Percentiles rank a stretch among this genome's conserved stretches.
Evolutionary conservation across 2,797 vertebrate genomes (phyloP).

Genomic region (Bradypodion pumilum): DNA sequence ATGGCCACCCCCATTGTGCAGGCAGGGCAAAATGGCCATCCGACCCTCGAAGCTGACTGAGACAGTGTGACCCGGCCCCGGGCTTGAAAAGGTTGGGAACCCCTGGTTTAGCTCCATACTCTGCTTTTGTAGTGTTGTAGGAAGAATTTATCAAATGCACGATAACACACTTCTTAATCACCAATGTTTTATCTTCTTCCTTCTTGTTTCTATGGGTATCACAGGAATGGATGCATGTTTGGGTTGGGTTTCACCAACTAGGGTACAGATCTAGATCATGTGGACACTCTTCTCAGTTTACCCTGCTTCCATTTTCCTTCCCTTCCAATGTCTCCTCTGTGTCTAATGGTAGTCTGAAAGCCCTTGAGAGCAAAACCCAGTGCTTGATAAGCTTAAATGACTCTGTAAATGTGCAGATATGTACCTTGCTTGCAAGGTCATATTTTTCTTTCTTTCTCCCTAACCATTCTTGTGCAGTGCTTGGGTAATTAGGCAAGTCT

Average conservation of each 20-base stretch:
- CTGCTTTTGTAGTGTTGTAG: slow-evolving; percentile 39
- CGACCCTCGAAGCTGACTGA: too few relatives aligned
- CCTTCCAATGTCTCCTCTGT: background rate
- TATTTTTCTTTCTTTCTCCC: background rate
- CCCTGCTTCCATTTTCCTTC: background rate
- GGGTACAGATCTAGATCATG: slow-evolving; percentile 20
- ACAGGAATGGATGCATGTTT: slow-evolving; percentile 27
- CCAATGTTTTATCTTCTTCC: slow-evolving; percentile 53
- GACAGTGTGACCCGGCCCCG: too few relatives aligned
- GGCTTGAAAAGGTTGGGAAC: too few relatives aligned
- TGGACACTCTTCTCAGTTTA: background rate
- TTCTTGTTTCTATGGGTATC: slow-evolving; percentile 42
- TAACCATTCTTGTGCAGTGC: background rate
- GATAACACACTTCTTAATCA: slow-evolving; percentile 52
- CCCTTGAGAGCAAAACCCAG: background rate
- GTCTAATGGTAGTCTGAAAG: background rate
- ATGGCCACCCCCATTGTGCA: too few relatives aligned
- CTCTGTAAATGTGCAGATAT: background rate
- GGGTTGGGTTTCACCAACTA: slow-evolving; percentile 27
- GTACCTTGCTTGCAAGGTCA: background rate
- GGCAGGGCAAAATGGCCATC: too few relatives aligned
- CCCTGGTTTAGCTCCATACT: slow-evolving; percentile 53
- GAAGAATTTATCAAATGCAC: slow-evolving; percentile 49
- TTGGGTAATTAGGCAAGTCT: background rate
- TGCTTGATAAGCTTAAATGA: background rate